Evolutionary conservation across 2,113 vertebrate species (phyloP).

Genomic region (Alaudala cheleensis): DNA sequence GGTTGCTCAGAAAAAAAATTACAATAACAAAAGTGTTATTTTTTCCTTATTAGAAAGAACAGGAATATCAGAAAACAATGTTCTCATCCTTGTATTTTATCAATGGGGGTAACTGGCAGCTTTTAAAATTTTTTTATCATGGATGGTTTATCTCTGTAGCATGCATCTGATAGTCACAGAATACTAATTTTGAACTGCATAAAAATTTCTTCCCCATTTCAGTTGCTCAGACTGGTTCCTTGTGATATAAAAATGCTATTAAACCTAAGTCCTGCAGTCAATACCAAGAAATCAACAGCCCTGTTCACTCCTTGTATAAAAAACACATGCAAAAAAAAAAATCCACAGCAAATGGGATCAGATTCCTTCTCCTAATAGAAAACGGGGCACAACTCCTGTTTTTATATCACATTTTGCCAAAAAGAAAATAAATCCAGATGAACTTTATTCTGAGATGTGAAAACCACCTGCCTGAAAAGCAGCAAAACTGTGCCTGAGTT

Average conservation of each 20-base stretch:
- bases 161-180: neutral
- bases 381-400: neutral
- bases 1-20: neutral
- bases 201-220: neutral
- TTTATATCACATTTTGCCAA: neutral
- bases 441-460: neutral
- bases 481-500: accelerated
- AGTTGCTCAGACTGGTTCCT: neutral
- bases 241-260: neutral
- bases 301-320: neutral
- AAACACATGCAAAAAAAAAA: neutral
- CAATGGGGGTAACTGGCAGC: neutral
- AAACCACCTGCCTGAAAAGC: conserved; percentile 11
- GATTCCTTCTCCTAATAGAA: neutral
- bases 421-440: neutral
- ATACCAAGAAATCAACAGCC: neutral
- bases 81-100: neutral
- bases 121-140: neutral
- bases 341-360: neutral
- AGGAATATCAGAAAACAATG: neutral
- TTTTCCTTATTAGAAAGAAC: neutral
- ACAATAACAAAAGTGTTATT: conserved; percentile 2
- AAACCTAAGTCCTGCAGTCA: neutral
- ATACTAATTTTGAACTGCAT: conserved; percentile 7
- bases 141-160: neutral